Percentiles rank a stretch among this genome's conserved stretches.
phyloP scores from a whole-genome alignment of 2,888 invertebrate species.

The Parochlus steinenii region DNA sequence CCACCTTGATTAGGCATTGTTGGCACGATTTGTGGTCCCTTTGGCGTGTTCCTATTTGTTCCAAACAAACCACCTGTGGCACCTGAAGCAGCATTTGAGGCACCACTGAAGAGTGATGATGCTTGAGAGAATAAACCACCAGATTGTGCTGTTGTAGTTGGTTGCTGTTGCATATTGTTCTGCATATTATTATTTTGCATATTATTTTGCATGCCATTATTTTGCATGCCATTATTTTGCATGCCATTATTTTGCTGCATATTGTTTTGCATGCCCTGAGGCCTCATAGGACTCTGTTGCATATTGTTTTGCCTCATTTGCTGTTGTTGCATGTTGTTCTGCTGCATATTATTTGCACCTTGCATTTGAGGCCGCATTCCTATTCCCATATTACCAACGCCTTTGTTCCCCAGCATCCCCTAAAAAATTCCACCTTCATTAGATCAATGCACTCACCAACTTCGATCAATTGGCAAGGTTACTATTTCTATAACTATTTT shows the following conservation, averaged over 20 bases:
- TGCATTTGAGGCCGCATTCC: conserved; percentile 59
- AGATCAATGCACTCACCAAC: too few species aligned
- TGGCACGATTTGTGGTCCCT: conserved; percentile 36
- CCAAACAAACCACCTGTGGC: conserved; percentile 32
- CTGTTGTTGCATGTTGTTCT: conserved; percentile 24
- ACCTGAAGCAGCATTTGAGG: conserved; percentile 32
- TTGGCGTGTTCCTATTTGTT: conserved; percentile 25
- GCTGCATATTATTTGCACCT: conserved; percentile 26
- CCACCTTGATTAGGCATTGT: conserved; percentile 17
- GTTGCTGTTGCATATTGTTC: conserved; percentile 25
- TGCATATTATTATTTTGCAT: conserved; percentile 14
- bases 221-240: conserved; percentile 17
- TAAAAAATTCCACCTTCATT: too few species aligned
- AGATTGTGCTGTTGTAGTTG: conserved; percentile 25
- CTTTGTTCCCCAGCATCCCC: conserved; percentile 37
- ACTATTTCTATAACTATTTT: too few species aligned
- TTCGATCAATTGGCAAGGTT: too few species aligned
- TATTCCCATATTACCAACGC: conserved; percentile 31
- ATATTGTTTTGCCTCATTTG: conserved; percentile 33
- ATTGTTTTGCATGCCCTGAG: conserved; percentile 25
- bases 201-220: too few species aligned
- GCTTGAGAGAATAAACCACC: conserved; percentile 30
- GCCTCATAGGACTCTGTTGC: conserved; percentile 17
- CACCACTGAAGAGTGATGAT: conserved; percentile 31
- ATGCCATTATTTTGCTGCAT: conserved; percentile 18